These are phyloP conservation scores for Drosophila sordidula DNA, from an alignment of 2,888 invertebrate genomes.

Conservation along the genomic window DNA sequence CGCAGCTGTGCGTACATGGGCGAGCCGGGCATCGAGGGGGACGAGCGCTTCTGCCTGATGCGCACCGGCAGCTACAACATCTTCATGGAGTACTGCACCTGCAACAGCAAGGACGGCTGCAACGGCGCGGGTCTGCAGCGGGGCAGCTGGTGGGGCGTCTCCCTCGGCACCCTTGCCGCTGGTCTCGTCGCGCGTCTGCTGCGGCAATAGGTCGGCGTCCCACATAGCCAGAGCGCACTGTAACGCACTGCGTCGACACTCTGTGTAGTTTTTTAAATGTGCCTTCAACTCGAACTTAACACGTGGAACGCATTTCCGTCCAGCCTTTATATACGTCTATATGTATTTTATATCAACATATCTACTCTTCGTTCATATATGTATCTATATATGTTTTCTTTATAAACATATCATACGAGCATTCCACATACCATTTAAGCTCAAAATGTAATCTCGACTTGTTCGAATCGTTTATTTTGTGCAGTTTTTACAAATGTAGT, in stretches of 20 bases:
- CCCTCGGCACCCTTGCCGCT: conserved; percentile 50
- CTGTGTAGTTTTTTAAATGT: conserved; percentile 39
- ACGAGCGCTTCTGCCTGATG: conserved; percentile 96
- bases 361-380: conserved; percentile 4
- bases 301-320: conserved; percentile 51
- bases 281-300: conserved; percentile 58
- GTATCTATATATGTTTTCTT: background rate
- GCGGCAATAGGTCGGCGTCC: conserved; percentile 39
- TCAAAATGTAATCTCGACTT: conserved; percentile 35
- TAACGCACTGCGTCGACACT: background rate
- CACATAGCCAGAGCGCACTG: conserved; percentile 24
- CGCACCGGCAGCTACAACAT: conserved; percentile 96
- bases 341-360: conserved; percentile 5
- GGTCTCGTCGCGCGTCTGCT: conserved; percentile 54
- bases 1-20: conserved; percentile 95
- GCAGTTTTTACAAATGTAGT: conserved; percentile 44
- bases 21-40: conserved; percentile 94
- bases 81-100: conserved; percentile 97
- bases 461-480: conserved; percentile 22
- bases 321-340: conserved; percentile 19
- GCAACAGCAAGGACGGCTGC: conserved; percentile 96
- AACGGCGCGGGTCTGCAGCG: conserved; percentile 87
- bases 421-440: conserved; percentile 29
- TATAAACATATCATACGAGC: conserved; percentile 4
- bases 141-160: conserved; percentile 64